Percentiles rank a stretch among this genome's conserved stretches.
phyloP scores from a whole-genome alignment of 2,888 invertebrate species.

The Apodemia mormo region DNA sequence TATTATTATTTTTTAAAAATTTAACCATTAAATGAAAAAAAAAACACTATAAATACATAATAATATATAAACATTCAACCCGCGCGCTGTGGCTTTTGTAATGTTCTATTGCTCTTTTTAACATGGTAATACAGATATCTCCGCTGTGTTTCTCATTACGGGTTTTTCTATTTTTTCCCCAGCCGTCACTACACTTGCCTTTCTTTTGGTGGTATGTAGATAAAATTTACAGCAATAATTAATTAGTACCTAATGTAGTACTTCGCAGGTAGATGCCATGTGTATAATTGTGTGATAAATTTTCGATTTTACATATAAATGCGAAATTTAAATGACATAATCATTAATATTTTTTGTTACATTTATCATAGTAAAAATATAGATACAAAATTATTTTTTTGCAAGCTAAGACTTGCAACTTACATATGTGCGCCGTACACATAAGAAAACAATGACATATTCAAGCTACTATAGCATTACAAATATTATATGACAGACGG shows the following conservation, averaged over 20 bases:
- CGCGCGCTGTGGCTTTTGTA: not conserved
- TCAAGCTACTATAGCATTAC: no score
- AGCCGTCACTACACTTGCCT: conserved; percentile 57
- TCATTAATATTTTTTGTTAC: conserved; percentile 3
- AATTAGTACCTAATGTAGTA: conserved; percentile 76
- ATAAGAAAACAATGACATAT: no score
- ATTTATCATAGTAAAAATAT: not conserved
- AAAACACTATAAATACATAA: no score
- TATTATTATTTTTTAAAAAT: no score
- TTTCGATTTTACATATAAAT: conserved; percentile 59
- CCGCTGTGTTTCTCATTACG: conserved; percentile 29
- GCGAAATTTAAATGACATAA: conserved; percentile 43
- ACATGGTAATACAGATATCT: not conserved
- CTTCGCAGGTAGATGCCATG: conserved; percentile 75
- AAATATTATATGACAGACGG: no score
- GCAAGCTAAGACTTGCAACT: no score
- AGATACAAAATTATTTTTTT: not conserved
- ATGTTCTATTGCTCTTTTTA: not conserved
- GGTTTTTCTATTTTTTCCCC: conserved; percentile 36
- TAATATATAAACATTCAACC: not conserved
- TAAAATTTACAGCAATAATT: conserved; percentile 79
- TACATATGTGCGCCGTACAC: no score
- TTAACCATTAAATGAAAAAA: no score
- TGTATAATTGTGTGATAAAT: conserved; percentile 74
- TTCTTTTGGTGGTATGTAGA: conserved; percentile 77